These are phyloP conservation scores for Silurus asotus DNA, from an alignment of 2,113 vertebrate species.

Conservation along the genomic window DNA sequence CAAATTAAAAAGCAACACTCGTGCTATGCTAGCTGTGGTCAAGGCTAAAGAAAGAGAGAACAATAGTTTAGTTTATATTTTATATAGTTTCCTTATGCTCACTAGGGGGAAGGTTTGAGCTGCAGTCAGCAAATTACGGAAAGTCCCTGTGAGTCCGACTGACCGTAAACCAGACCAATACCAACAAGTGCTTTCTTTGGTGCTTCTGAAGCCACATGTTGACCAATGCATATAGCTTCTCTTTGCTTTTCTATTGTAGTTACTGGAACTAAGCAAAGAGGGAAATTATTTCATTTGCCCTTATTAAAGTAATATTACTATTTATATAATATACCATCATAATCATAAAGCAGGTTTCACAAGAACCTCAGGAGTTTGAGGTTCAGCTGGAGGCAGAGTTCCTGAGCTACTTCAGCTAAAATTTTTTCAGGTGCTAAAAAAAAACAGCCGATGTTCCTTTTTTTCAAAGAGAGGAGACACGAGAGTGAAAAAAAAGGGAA, in stretches of 20 bases:
- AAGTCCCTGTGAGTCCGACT: conserved; percentile 12
- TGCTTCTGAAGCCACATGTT: background rate
- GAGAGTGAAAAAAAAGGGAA: too few species aligned
- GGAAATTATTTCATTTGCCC: too few species aligned
- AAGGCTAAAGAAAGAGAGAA: background rate
- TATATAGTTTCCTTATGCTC: background rate
- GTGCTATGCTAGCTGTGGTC: background rate
- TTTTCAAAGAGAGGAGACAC: too few species aligned
- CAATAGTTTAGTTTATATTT: background rate
- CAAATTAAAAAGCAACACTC: background rate
- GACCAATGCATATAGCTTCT: background rate
- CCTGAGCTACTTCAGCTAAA: too few species aligned
- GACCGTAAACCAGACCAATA: conserved; percentile 22
- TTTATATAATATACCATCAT: too few species aligned
- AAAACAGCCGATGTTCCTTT: too few species aligned
- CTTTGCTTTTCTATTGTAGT: background rate
- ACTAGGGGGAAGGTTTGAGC: background rate
- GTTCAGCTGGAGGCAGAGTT: too few species aligned
- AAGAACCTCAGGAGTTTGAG: too few species aligned
- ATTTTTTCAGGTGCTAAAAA: too few species aligned
- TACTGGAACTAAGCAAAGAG: background rate
- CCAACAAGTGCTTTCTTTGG: conserved; percentile 15
- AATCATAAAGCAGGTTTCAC: too few species aligned
- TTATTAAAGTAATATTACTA: too few species aligned
- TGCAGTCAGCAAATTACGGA: conserved; percentile 9